Evolutionary conservation across 2,797 vertebrate genomes (phyloP).

Genomic region (Somateria mollissima): DNA sequence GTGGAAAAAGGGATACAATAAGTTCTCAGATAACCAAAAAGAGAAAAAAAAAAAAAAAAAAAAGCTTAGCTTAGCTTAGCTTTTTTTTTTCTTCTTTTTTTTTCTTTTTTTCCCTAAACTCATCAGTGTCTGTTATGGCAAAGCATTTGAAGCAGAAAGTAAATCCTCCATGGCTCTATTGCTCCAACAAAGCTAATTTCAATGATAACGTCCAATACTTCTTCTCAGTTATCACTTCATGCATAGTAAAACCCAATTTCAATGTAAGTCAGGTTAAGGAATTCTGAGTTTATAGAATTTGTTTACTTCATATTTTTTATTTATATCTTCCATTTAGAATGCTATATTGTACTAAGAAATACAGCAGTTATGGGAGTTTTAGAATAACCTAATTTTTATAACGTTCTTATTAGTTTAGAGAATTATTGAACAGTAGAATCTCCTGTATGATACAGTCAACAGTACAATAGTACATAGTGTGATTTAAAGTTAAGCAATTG

Average conservation of each 20-base stretch:
- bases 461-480: neutral
- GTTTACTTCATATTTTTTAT: neutral
- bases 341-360: neutral
- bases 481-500: neutral
- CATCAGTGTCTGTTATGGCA: neutral
- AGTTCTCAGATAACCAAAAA: neutral
- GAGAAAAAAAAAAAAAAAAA: neutral
- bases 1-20: conserved; percentile 29
- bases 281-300: neutral
- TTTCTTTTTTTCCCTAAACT: neutral
- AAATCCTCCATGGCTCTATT: neutral
- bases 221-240: neutral
- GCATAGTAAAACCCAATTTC: neutral
- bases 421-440: neutral
- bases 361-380: neutral
- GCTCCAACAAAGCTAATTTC: neutral
- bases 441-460: neutral
- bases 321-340: conserved; percentile 1
- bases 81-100: too few relatives aligned
- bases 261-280: neutral
- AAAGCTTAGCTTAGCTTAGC: too few relatives aligned
- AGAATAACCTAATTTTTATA: neutral
- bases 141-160: neutral
- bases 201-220: neutral
- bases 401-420: neutral